A percentile compares a stretch with the other conserved stretches of the same genome.
Evolutionary conservation across 2,797 vertebrate species (phyloP).

Genomic region (Margarornis squamiger): DNA sequence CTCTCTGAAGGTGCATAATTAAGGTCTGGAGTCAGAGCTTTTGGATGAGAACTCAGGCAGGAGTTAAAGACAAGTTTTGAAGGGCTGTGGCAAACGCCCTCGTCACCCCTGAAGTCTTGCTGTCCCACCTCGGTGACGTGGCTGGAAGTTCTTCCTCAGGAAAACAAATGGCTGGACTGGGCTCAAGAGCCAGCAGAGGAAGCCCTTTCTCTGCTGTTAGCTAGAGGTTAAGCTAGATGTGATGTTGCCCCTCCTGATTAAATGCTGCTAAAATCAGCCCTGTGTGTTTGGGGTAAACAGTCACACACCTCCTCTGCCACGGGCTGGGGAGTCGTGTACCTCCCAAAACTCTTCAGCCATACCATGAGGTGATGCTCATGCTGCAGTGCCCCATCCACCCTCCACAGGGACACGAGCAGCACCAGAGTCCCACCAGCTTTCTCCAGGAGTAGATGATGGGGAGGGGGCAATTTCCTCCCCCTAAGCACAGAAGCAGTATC

Average conservation of each 20-base stretch:
- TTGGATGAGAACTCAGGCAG: not conserved
- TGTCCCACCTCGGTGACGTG: fast-evolving
- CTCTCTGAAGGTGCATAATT: not conserved
- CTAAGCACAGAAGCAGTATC: not conserved
- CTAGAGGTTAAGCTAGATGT: not conserved
- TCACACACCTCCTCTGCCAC: fast-evolving
- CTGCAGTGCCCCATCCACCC: not conserved
- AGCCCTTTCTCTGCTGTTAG: not conserved
- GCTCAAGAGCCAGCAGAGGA: not conserved
- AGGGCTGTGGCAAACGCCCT: not conserved
- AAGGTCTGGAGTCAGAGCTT: not conserved
- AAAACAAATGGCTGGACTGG: not conserved
- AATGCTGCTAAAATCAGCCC: not conserved
- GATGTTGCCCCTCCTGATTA: not conserved
- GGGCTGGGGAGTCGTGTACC: fast-evolving
- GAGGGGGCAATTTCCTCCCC: not conserved
- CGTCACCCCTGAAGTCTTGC: not conserved
- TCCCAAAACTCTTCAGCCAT: not conserved
- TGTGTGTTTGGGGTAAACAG: not conserved
- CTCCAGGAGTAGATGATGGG: not conserved
- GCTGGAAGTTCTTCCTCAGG: not conserved
- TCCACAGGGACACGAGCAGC: not conserved
- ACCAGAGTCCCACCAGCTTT: not conserved
- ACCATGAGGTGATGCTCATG: fast-evolving
- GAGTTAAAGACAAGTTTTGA: not conserved